phyloP scores from a whole-genome alignment of 35 echinoderm and acorn worm genomes.

The Strongylocentrotus purpuratus region DNA sequence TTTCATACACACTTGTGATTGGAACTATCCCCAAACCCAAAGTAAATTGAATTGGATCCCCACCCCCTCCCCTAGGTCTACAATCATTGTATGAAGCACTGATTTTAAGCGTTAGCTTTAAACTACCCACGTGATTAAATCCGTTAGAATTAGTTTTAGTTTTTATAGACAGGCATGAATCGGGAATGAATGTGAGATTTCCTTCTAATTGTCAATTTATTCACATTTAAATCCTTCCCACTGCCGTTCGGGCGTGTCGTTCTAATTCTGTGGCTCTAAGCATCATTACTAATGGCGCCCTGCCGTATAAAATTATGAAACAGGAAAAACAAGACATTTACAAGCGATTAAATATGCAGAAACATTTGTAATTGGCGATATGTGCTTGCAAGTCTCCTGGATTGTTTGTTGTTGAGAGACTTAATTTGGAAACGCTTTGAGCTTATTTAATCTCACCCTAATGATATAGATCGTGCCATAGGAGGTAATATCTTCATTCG shows the following conservation, averaged over 20 bases:
- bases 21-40: too few relatives aligned
- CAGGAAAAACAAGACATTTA: background rate
- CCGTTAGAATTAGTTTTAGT: background rate
- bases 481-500: background rate
- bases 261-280: background rate
- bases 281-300: background rate
- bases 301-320: background rate
- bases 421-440: background rate
- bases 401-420: background rate
- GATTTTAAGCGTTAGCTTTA: too few relatives aligned
- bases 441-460: background rate
- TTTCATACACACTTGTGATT: too few relatives aligned
- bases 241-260: background rate
- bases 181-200: background rate
- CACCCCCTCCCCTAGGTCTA: too few relatives aligned
- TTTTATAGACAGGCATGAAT: background rate
- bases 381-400: background rate
- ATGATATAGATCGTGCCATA: background rate
- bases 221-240: background rate
- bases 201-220: background rate
- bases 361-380: background rate
- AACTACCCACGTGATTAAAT: background rate
- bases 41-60: too few relatives aligned
- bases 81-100: too few relatives aligned
- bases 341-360: background rate